These are phyloP conservation scores for Zophobas morio DNA, from an alignment of 1,140 invertebrate species.

Conservation along the genomic window DNA sequence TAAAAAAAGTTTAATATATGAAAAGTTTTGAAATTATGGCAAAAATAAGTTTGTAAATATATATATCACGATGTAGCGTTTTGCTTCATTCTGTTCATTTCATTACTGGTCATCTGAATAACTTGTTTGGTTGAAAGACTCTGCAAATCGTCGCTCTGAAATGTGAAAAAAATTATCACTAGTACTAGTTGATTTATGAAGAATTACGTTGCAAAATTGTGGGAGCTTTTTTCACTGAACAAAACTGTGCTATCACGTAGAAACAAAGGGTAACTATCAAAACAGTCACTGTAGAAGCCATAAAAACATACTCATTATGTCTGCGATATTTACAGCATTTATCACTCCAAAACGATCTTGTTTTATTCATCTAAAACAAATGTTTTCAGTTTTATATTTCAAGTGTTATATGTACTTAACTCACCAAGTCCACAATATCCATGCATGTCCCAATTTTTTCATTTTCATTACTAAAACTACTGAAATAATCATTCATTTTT, in stretches of 20 bases:
- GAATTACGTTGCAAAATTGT: slow-evolving; percentile 64
- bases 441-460: slow-evolving; percentile 73
- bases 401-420: not conserved
- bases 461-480: slow-evolving; percentile 71
- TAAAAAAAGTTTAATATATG: not conserved
- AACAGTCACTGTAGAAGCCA: slow-evolving; percentile 69
- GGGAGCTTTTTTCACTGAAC: slow-evolving; percentile 61
- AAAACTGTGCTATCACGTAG: slow-evolving; percentile 70
- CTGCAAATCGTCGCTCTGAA: slow-evolving; percentile 64
- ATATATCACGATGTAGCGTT: not conserved
- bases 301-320: slow-evolving; percentile 71
- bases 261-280: slow-evolving; percentile 70
- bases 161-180: slow-evolving; percentile 50
- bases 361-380: slow-evolving; percentile 72
- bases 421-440: slow-evolving; percentile 68
- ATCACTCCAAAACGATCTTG: slow-evolving; percentile 72
- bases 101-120: too few species aligned
- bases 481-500: slow-evolving; percentile 70
- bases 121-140: slow-evolving; percentile 53
- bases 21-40: not conserved
- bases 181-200: slow-evolving; percentile 3
- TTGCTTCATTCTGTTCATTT: too few species aligned
- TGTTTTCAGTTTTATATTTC: too few species aligned
- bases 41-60: slow-evolving; percentile 1
- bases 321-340: slow-evolving; percentile 71